Percentiles rank a stretch among this genome's conserved stretches.
phyloP scores from a whole-genome alignment of 2,888 invertebrate species.

The Aromia moschata region DNA sequence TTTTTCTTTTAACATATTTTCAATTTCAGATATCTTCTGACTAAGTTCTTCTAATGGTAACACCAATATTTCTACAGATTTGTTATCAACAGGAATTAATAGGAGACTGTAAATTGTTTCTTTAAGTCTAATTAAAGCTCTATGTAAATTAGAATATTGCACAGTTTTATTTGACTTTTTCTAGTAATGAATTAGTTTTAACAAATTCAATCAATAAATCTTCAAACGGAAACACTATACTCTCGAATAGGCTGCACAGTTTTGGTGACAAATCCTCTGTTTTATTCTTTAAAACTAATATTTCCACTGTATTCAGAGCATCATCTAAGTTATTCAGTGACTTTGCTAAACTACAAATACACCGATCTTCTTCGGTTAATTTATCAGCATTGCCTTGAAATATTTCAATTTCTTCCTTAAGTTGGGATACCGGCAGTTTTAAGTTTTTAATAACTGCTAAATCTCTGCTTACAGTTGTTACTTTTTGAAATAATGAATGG shows the following conservation, averaged over 20 bases:
- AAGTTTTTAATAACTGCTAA: slow-evolving; percentile 30
- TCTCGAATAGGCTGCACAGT: slow-evolving; percentile 33
- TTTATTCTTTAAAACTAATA: slow-evolving; percentile 43
- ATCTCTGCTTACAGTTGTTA: slow-evolving; percentile 24
- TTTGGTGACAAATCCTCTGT: slow-evolving; percentile 37
- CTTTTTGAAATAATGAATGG: slow-evolving; percentile 5
- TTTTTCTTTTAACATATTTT: slow-evolving; percentile 22
- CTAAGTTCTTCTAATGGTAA: slow-evolving; percentile 38
- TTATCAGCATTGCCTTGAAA: slow-evolving; percentile 32
- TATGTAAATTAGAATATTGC: slow-evolving; percentile 25
- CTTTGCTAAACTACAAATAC: slow-evolving; percentile 49
- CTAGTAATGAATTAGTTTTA: slow-evolving; percentile 45
- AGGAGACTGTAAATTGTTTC: slow-evolving; percentile 33
- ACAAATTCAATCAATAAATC: slow-evolving; percentile 46
- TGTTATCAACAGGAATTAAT: slow-evolving; percentile 32
- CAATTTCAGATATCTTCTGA: slow-evolving; percentile 30
- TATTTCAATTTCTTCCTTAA: slow-evolving; percentile 43
- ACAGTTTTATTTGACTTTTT: too few species aligned
- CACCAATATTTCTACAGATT: slow-evolving; percentile 33
- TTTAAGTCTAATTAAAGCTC: slow-evolving; percentile 28
- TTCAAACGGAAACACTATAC: slow-evolving; percentile 43
- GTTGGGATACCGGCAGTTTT: slow-evolving; percentile 39
- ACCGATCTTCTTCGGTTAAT: slow-evolving; percentile 50
- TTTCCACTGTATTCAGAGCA: slow-evolving; percentile 56
- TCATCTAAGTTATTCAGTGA: slow-evolving; percentile 59